Conservation (phyloP, 2,113 vertebrate genomes). For the Edolisoma coerulescens region DNA sequence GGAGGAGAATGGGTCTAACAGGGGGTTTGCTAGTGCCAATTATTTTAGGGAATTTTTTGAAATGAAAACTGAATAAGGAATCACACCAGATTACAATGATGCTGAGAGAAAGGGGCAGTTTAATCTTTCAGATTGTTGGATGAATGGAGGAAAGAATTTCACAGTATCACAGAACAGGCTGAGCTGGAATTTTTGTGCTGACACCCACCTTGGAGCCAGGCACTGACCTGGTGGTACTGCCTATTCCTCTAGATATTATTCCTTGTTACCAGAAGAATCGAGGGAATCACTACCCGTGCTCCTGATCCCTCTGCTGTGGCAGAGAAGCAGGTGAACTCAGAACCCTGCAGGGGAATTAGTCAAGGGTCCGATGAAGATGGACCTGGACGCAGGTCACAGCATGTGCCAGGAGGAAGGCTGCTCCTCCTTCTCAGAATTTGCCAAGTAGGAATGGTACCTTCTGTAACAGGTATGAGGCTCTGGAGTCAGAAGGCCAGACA, state of each 20-base stretch:
- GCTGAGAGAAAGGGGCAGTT: not conserved
- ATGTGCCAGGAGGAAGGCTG: no score
- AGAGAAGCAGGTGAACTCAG: no score
- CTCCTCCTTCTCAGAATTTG: no score
- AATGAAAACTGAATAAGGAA: not conserved
- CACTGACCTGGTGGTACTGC: not conserved
- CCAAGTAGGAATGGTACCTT: no score
- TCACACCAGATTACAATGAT: not conserved
- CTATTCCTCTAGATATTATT: not conserved
- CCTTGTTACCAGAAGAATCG: not conserved
- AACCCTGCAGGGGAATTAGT: no score
- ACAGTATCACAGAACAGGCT: not conserved
- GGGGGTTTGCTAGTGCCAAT: rapidly evolving
- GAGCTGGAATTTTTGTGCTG: not conserved
- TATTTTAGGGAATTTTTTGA: not conserved
- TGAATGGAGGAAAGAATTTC: not conserved
- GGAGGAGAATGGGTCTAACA: not conserved
- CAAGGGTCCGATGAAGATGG: no score
- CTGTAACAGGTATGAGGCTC: no score
- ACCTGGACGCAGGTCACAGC: no score
- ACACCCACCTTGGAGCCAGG: rapidly evolving
- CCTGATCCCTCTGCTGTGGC: not conserved
- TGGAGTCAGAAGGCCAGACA: no score
- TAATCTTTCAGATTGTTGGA: not conserved
- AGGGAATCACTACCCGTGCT: not conserved